Evolutionary conservation across 2,797 vertebrate genomes (phyloP).

Genomic region (Lophius americanus): DNA sequence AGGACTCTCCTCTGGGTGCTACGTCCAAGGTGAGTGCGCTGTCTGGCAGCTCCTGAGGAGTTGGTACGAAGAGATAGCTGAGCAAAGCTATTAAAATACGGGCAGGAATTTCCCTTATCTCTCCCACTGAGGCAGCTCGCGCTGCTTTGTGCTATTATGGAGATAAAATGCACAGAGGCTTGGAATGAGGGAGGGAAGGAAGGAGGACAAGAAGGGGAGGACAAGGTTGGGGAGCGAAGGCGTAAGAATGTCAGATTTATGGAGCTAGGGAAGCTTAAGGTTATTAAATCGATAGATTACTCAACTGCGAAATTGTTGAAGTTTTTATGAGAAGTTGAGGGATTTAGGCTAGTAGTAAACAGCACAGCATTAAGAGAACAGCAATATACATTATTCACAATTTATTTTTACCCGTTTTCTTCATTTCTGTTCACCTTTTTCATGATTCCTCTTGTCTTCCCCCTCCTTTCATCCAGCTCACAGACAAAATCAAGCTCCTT

Average conservation of each 20-base stretch:
- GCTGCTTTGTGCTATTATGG: constrained; percentile 87
- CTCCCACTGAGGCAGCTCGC: constrained; percentile 80
- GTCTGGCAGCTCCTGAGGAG: constrained; percentile 84
- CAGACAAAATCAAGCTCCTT: constrained; percentile 60
- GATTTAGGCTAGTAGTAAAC: constrained; percentile 85
- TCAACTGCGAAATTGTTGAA: constrained; percentile 88
- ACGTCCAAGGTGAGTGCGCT: constrained; percentile 85
- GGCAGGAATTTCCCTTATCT: constrained; percentile 83
- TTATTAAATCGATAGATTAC: constrained; percentile 90
- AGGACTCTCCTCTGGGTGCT: constrained; percentile 84
- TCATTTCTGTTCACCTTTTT: constrained; percentile 64
- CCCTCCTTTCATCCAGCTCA: constrained; percentile 60
- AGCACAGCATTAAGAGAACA: constrained; percentile 75
- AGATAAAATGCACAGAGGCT: constrained; percentile 87
- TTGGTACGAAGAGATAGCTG: constrained; percentile 85
- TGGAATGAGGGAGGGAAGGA: constrained; percentile 72
- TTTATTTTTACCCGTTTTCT: constrained; percentile 71
- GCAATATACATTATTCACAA: constrained; percentile 82
- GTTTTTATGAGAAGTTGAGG: constrained; percentile 85
- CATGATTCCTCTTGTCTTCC: constrained; percentile 50
- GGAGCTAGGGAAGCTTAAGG: constrained; percentile 86
- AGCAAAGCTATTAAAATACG: constrained; percentile 91
- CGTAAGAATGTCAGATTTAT: constrained; percentile 85
- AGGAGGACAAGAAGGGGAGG: constrained; percentile 61
- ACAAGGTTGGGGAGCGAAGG: constrained; percentile 64